Conservation (phyloP, 2,797 vertebrate genomes). For the Eospalax fontanierii region DNA sequence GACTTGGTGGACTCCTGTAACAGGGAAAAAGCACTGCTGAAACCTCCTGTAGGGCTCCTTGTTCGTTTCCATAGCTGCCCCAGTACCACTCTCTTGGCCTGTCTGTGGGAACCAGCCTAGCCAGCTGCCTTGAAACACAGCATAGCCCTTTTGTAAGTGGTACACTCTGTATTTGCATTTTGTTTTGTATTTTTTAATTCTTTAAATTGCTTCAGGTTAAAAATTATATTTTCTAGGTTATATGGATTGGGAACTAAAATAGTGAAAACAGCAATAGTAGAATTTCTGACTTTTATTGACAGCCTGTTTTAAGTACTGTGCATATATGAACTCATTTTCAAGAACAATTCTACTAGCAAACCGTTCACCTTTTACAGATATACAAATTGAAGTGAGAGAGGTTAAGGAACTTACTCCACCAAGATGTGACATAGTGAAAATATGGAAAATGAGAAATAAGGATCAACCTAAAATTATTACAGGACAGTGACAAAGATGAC, state of each 20-base stretch:
- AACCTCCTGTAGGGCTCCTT: neutral
- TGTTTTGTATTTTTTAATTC: neutral
- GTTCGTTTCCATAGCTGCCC: neutral
- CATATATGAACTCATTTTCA: neutral
- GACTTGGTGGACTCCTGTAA: neutral
- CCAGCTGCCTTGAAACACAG: constrained; percentile 30
- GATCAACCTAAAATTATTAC: neutral
- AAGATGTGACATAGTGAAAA: neutral
- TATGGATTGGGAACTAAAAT: constrained; percentile 10
- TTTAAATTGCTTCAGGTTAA: constrained; percentile 13
- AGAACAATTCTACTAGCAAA: neutral
- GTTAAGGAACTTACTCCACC: constrained; percentile 22
- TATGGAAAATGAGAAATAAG: constrained; percentile 6
- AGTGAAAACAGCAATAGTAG: neutral
- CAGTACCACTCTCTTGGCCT: neutral
- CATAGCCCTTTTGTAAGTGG: constrained; percentile 2
- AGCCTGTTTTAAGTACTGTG: constrained; percentile 13
- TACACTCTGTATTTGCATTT: neutral
- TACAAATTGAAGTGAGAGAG: constrained; percentile 2
- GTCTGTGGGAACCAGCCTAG: neutral
- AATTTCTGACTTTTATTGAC: constrained; percentile 4
- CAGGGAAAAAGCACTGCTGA: too few species aligned
- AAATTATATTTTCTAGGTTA: constrained; percentile 3
- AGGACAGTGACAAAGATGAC: neutral
- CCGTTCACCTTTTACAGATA: neutral